Base-by-base conservation (phyloP, 1,140 invertebrate genomes). In the Drosophila yakuba region DNA sequence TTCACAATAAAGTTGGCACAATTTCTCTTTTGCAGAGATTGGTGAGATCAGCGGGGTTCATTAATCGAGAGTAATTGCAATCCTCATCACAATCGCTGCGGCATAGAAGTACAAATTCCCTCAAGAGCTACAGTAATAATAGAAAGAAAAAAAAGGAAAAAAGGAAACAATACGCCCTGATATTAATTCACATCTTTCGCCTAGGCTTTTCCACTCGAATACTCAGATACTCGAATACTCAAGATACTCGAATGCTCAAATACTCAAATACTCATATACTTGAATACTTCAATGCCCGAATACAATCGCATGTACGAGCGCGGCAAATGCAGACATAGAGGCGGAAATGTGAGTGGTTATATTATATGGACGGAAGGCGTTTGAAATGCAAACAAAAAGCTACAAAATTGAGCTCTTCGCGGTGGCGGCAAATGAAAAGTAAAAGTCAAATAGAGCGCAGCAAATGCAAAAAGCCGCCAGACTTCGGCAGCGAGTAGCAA, bases 401-500 rank as follows among this genome's bases (percentile, higher is more conserved):
- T 47, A 56, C 43, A 43, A 39, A 55, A n/a, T 20, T 41, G 14
- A n/a, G 63, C 72, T 58, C 38, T 50, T 67, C 35, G 56, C 32
- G 58, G 36, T 75, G 68, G 56, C 32, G 8, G 32, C 75, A 83
- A 79, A 89, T 89, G 62, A 88, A 88, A 88, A 88, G 84, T 89
- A 88, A 88, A 88, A 88, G 83, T 89, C 83, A 88, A 86, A 86
- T 89, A 76, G 84, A 81, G 80, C 80, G 80, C 78, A 74, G 74
- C 64, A 83, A 80, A 79, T 74, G 63, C 79, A 88, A 83, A 85
- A 88, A 88, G 78, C 79, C 68, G 66, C 15, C 15, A 83, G 63
- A 79, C 83, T 69, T 63, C 23, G 63, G 57, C 54, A 75, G 55
- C 57, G 11, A 32, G 32, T 4, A 39, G 14, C 4, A 78, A 68